These are phyloP conservation scores for Drosophila anceps DNA, from an alignment of 2,888 invertebrate genomes.

Conservation along the genomic window DNA sequence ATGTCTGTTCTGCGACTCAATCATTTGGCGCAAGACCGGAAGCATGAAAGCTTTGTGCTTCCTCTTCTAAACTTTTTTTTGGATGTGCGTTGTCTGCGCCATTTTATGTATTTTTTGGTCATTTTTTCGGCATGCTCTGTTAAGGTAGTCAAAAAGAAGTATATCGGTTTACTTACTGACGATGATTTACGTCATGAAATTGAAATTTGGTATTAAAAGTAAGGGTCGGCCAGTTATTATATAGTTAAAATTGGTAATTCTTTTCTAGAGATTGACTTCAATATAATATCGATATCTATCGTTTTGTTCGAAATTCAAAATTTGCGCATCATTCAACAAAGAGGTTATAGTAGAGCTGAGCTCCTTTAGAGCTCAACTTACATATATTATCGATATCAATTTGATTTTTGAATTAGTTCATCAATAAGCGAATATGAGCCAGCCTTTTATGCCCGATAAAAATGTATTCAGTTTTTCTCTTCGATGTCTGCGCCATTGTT, in stretches of 20 bases:
- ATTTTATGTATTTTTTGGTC: conserved; percentile 41
- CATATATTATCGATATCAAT: neutral
- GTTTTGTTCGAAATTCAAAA: neutral
- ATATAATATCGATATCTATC: neutral
- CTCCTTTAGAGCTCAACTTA: neutral
- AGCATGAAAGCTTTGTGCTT: conserved; percentile 49
- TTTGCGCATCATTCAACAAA: neutral
- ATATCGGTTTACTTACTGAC: neutral
- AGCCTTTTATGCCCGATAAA: neutral
- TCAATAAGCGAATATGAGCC: neutral
- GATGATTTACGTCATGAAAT: neutral
- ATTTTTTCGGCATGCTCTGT: conserved; percentile 7
- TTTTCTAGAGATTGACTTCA: too few species aligned
- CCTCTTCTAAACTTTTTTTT: conserved; percentile 12
- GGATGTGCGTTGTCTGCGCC: conserved; percentile 45
- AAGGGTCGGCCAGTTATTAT: neutral
- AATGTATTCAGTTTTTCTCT: conserved; percentile 1
- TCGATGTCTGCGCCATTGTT: conserved; percentile 55
- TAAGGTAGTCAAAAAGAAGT: neutral
- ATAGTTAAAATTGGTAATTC: neutral
- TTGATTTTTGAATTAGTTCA: neutral
- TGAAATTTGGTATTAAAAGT: neutral
- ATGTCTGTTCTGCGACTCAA: conserved; percentile 27
- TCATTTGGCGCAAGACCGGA: conserved; percentile 60
- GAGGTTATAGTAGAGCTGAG: neutral